Conservation (phyloP, 2,888 invertebrate genomes). For the Drosophila robusta region DNA sequence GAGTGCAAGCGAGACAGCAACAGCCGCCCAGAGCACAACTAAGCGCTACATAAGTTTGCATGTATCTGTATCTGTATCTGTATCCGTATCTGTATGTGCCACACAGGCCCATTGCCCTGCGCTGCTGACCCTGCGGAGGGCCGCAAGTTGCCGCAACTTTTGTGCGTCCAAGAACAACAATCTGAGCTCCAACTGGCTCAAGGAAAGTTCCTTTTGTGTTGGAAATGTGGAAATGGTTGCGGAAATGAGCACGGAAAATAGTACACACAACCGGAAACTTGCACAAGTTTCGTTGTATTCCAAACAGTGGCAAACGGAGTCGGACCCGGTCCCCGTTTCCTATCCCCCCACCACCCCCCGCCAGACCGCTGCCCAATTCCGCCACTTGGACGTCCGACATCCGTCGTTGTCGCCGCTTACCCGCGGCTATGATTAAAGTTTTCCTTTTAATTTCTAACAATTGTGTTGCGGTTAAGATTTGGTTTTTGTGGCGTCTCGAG, state of each 20-base stretch:
- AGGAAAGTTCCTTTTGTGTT: slow-evolving; percentile 59
- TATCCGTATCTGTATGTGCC: slow-evolving; percentile 5
- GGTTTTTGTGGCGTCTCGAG: slow-evolving; percentile 55
- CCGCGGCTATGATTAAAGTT: slow-evolving; percentile 79
- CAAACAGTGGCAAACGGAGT: slow-evolving; percentile 69
- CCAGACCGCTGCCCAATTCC: slow-evolving; percentile 16
- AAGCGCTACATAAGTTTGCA: slow-evolving; percentile 15
- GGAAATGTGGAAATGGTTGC: slow-evolving; percentile 74
- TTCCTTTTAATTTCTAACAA: slow-evolving; percentile 80
- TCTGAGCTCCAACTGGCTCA: slow-evolving; percentile 31
- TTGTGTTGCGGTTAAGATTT: slow-evolving; percentile 76
- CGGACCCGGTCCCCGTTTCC: slow-evolving; percentile 32
- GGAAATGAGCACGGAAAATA: slow-evolving; percentile 81
- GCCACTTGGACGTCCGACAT: slow-evolving; percentile 36
- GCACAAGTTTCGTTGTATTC: slow-evolving; percentile 74
- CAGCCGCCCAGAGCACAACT: slow-evolving; percentile 7
- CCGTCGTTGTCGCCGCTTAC: slow-evolving; percentile 29
- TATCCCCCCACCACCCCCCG: background rate
- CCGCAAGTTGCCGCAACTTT: slow-evolving; percentile 63
- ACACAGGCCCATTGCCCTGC: background rate
- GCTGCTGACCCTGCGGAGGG: slow-evolving; percentile 49
- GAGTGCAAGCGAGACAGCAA: slow-evolving; percentile 31
- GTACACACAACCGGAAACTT: slow-evolving; percentile 81
- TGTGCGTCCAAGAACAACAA: slow-evolving; percentile 64
- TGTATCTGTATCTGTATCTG: slow-evolving; percentile 7